Evolutionary conservation across 1,140 invertebrate genomes (phyloP), one percentile per base, ranked within the genome.

Genomic region (Tetranychus urticae): DNA sequence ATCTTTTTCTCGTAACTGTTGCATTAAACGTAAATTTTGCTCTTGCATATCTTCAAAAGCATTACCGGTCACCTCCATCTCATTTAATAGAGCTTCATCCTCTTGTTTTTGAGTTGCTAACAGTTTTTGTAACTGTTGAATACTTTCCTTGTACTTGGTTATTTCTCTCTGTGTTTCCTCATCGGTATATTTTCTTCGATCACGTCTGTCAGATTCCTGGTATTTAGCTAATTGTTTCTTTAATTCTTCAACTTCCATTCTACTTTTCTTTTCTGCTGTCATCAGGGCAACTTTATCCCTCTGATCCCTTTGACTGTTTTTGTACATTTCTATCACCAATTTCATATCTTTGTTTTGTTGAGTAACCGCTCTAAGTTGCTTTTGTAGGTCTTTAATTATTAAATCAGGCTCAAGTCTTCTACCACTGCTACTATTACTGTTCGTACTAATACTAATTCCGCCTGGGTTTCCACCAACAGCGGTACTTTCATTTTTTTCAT

Each of bases 31-130:
- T 0, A 88, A 88, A 75, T 98, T 98, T 73, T 97, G 91, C 70
- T 97, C 92, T 73, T 97, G 92, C 90, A 97, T 96, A 69, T 97
- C 92, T 74, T 98, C 93, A 71, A 96, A 97, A 0, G 94, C 94
- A 74, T 96, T 91, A 0, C 93, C 93, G 0, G 92, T 99, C 1
- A 97, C 90, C 72, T 99, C 96, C 88, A 98, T 96, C 73, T 99
- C 96, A 70, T 91, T 96, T 3, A 97, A 75, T 58, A 99, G 74
- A 2, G 91, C 90, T 71, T 97, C 93, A 73, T 98, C 94, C 72
- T 97, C 91, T 81, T 88, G 85, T 73, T 89, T 90, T 70, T 89
- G 88, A 42, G 72, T 71, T 12, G 77, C 69, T 14, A 79, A 69
- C 67, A 71, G 75, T 64, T 77, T 76, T 63, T 78, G 76, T 33